Conservation (phyloP, 1,140 invertebrate genomes). For the Drosophila fuyamai region DNA sequence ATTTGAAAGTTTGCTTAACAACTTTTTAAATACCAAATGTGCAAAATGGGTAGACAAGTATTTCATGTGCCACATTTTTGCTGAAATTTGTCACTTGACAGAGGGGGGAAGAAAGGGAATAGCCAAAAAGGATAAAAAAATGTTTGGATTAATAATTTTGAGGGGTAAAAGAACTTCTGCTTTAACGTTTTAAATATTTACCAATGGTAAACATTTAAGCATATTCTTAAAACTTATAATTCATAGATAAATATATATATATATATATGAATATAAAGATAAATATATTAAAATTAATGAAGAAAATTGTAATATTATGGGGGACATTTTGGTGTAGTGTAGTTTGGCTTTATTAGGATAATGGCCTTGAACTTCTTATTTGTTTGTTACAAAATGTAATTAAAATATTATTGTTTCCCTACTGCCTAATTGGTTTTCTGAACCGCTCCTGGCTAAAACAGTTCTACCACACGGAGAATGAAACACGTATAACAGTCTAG, state of each 20-base stretch:
- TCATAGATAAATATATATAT: too few species aligned
- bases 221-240: too few species aligned
- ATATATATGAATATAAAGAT: too few species aligned
- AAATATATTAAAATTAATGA: too few species aligned
- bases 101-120: background rate
- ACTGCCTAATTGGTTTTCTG: background rate
- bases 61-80: slow-evolving; percentile 57
- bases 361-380: too few species aligned
- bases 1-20: slow-evolving; percentile 74
- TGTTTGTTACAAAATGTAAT: too few species aligned
- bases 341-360: too few species aligned
- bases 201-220: too few species aligned
- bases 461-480: slow-evolving; percentile 32
- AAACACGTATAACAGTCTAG: slow-evolving; percentile 47
- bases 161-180: background rate
- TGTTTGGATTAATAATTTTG: background rate
- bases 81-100: slow-evolving; percentile 20
- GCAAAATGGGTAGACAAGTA: slow-evolving; percentile 42
- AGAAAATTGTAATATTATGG: too few species aligned
- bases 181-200: too few species aligned
- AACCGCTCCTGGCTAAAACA: slow-evolving; percentile 41
- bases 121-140: background rate
- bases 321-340: too few species aligned
- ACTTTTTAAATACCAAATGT: slow-evolving; percentile 74
- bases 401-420: too few species aligned